These are phyloP conservation scores for Elanus axillaris DNA, from an alignment of 2,113 vertebrate genomes.

Conservation along the genomic window DNA sequence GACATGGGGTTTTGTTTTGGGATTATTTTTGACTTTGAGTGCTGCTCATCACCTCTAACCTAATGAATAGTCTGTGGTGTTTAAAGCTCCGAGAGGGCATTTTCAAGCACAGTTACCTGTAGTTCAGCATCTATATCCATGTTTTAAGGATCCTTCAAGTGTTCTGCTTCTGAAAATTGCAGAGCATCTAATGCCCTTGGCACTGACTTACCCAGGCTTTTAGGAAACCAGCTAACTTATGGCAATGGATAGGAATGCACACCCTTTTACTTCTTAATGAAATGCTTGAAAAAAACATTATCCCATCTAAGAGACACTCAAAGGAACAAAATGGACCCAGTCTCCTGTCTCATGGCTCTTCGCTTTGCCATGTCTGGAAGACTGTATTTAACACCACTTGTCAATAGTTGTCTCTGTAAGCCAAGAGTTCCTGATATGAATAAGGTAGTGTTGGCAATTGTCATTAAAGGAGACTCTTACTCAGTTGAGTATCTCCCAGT, in stretches of 20 bases:
- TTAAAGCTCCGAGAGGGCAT: neutral
- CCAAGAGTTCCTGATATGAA: neutral
- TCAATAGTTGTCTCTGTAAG: neutral
- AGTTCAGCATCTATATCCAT: neutral
- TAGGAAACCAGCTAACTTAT: neutral
- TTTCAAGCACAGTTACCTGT: neutral
- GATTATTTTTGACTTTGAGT: neutral
- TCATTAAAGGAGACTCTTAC: neutral
- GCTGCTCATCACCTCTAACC: neutral
- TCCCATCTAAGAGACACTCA: neutral
- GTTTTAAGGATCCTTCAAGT: neutral
- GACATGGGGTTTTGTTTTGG: neutral
- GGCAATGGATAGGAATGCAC: neutral
- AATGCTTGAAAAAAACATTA: neutral
- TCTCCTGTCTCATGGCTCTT: accelerated
- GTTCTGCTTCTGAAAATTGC: neutral
- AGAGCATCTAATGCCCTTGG: neutral
- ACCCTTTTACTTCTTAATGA: neutral
- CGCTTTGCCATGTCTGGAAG: neutral
- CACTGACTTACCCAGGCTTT: neutral
- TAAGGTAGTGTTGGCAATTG: neutral
- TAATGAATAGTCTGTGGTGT: neutral
- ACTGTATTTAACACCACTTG: neutral
- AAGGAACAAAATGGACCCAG: neutral
- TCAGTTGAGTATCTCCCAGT: neutral